Evolutionary conservation across 37 sponge, comb jelly and placozoan genomes (phyloP).

Genomic region (Aphrocallistes beatrix): DNA sequence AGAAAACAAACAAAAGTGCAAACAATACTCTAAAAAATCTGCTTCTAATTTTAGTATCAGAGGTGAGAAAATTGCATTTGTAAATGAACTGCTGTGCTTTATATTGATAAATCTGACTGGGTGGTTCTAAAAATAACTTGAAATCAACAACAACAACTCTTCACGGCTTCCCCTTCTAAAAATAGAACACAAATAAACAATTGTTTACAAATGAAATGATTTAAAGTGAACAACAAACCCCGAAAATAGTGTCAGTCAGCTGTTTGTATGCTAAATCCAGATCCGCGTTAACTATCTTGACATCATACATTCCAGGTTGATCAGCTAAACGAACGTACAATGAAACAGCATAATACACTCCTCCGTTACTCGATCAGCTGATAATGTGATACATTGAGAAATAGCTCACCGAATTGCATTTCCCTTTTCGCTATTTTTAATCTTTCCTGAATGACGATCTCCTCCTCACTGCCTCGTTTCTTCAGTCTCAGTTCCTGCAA

Average conservation of each 20-base stretch:
- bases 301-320: constrained; percentile 81
- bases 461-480: constrained; percentile 67
- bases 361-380: background rate
- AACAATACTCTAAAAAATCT: too few relatives aligned
- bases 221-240: constrained; percentile 25
- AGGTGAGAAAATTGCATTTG: too few relatives aligned
- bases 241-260: constrained; percentile 14
- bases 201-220: background rate
- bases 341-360: background rate
- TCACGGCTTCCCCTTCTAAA: background rate
- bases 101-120: too few relatives aligned
- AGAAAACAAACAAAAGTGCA: too few relatives aligned
- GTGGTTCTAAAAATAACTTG: too few relatives aligned
- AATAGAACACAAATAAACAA: background rate
- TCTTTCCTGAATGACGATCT: constrained; percentile 71
- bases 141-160: too few relatives aligned
- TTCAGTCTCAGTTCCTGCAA: constrained; percentile 71
- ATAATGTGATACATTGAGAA: background rate
- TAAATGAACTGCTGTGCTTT: too few relatives aligned
- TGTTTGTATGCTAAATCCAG: constrained; percentile 51
- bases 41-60: too few relatives aligned
- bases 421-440: constrained; percentile 62
- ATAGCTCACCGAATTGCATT: constrained; percentile 65
- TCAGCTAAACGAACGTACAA: constrained; percentile 27
- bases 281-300: constrained; percentile 64